Base-by-base conservation (phyloP, 2,888 invertebrate genomes). In the Chloromyia formosa region DNA sequence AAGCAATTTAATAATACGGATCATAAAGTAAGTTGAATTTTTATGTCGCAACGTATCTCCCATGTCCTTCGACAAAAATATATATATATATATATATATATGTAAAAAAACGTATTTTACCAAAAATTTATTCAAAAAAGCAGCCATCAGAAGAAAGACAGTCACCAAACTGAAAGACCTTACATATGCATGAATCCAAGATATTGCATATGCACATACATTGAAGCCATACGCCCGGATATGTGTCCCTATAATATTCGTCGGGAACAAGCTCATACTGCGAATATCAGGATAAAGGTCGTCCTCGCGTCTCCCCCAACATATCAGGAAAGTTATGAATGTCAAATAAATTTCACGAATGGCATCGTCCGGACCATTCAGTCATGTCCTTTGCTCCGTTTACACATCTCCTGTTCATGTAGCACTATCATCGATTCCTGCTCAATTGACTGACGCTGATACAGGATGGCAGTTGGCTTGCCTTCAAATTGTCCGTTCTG, bases 1-100 rank as follows among this genome's bases (percentile, higher is more conserved):
- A 79, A 79, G 79, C 80, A 81, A 81, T 81, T 81, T 81, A 81
- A 81, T 81, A 81, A 80, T 79, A 81, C 79, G 81, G 79, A 80
- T 81, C 80, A 80, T 81, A 81, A 81, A 81, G 78, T 79, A 78
- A 79, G 79, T 80, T 78, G 75, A 77, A 77, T 78, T 79, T 79
- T 79, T 79, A 79, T 79, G 78, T 75, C 78, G 78, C 75, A 66
- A 22, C 49, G 22, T 66, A 66, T 66, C 27, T 49, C 66, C 71
- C 58, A 22, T 12, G 49, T 35, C 27, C 27, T 35, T 35, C 27
- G 3, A 35, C 40, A 73, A 14, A 49, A 60, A 73, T 12, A 45
- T 61, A 73, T n/a, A n/a, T n/a, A n/a, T n/a, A n/a, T n/a, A n/a
- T n/a, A n/a, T n/a, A n/a, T n/a, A n/a, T n/a, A n/a, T n/a, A n/a